Percentiles rank a stretch among this genome's conserved stretches.
Evolutionary conservation across 2,113 vertebrate genomes (phyloP).

Genomic region (Caranx ignobilis): DNA sequence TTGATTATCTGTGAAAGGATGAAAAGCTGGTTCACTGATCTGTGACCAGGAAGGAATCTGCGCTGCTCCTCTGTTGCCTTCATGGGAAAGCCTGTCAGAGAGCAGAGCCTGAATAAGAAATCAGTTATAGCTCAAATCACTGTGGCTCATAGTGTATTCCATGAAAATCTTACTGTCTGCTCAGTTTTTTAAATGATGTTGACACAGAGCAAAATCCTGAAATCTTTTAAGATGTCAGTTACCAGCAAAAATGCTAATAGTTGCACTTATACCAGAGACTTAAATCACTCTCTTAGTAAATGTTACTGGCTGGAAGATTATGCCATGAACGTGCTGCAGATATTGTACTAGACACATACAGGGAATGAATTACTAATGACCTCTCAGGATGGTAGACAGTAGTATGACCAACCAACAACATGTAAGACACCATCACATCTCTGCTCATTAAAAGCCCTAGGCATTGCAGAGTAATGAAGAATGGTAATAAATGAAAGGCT

Average conservation of each 20-base stretch:
- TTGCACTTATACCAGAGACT: neutral
- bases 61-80: slow-evolving; percentile 21
- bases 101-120: slow-evolving; percentile 16
- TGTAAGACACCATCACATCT: slow-evolving; percentile 21
- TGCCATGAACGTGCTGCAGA: slow-evolving; percentile 11
- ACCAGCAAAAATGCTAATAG: slow-evolving; percentile 9
- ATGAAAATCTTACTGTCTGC: neutral
- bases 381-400: slow-evolving; percentile 12
- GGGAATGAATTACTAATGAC: slow-evolving; percentile 15
- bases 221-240: neutral
- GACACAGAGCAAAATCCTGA: neutral
- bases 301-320: neutral
- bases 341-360: slow-evolving; percentile 15
- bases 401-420: slow-evolving; percentile 3
- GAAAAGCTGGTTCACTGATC: slow-evolving; percentile 44
- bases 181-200: slow-evolving; percentile 5
- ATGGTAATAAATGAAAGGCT: slow-evolving; percentile 45
- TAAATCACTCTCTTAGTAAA: slow-evolving; percentile 8
- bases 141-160: slow-evolving; percentile 8
- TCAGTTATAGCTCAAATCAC: slow-evolving; percentile 20
- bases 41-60: slow-evolving; percentile 38
- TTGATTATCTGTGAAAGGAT: slow-evolving; percentile 56
- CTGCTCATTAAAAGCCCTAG: slow-evolving; percentile 35
- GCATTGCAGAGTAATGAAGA: slow-evolving; percentile 25
- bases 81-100: slow-evolving; percentile 7